Conservation (phyloP, 2,113 vertebrate species). For the human region GRCh38 chr3:108256001-108256500, state of each 20-base stretch:
- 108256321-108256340: neutral
- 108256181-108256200: constrained; percentile 23
- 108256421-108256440: neutral
- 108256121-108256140: constrained; percentile 27
- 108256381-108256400: neutral
- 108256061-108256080: constrained; percentile 58
- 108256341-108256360: constrained; percentile 20
- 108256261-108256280: neutral
- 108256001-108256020: neutral
- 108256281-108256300: neutral
- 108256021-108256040: constrained; percentile 21
- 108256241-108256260: constrained; percentile 49
- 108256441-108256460: neutral
- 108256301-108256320: constrained; percentile 38
- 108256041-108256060: constrained; percentile 36
- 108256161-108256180: constrained; percentile 19
- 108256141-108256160: constrained; percentile 46
- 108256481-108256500: neutral
- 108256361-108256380: constrained; percentile 11
- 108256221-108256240: constrained; percentile 40
- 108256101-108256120: constrained; percentile 24
- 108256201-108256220: constrained; percentile 16
- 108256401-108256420: neutral
- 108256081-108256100: constrained; percentile 36
- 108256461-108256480: neutral